These are phyloP conservation scores for Phoeniculus purpureus DNA, from an alignment of 2,797 vertebrate species.

Conservation along the genomic window DNA sequence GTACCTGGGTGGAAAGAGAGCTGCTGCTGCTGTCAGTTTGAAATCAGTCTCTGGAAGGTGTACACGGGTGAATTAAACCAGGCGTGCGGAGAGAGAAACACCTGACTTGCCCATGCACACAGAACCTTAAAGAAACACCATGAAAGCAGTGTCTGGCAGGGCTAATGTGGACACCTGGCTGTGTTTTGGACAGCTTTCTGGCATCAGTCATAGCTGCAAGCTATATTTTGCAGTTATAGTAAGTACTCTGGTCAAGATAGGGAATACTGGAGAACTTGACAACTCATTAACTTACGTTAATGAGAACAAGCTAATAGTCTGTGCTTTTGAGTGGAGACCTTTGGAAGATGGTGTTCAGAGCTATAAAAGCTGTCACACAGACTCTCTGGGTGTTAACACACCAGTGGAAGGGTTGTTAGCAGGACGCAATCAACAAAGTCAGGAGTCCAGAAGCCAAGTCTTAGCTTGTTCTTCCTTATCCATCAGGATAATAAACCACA, in stretches of 20 bases:
- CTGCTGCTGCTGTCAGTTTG: neutral
- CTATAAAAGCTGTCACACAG: neutral
- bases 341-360: neutral
- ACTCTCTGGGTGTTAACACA: neutral
- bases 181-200: neutral
- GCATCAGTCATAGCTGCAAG: neutral
- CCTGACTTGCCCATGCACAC: neutral
- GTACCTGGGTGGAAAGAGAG: neutral
- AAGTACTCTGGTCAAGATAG: neutral
- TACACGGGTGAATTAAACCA: neutral
- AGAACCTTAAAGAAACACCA: neutral
- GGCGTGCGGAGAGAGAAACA: neutral
- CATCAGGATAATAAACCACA: conserved; percentile 22
- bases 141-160: neutral
- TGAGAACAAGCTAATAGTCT: neutral
- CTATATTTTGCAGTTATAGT: neutral
- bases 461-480: neutral
- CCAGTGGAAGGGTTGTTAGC: neutral
- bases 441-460: conserved; percentile 14
- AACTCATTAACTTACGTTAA: neutral
- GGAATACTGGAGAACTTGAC: neutral
- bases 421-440: neutral
- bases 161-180: neutral
- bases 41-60: neutral
- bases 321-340: neutral